Base-by-base conservation (phyloP, 1,140 invertebrate genomes). In the Saccostrea glomerata region DNA sequence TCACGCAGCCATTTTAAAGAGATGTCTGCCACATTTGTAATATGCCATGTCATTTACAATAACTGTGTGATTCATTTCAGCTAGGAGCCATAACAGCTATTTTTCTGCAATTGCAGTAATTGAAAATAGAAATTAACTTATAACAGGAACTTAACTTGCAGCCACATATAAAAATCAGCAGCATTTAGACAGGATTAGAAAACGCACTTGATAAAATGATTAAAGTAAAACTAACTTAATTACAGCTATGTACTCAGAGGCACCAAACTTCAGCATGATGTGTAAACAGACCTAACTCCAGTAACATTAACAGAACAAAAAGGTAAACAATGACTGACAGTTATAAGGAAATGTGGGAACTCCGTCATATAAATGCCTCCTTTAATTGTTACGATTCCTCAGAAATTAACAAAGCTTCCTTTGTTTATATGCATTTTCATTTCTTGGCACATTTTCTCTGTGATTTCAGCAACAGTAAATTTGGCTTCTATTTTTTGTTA, bases 101-200 rank as follows among this genome's bases (percentile, higher is more conserved):
- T 73, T 73, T 73, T 73, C 30, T 12, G 70, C 70, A 73, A 25
- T 73, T 73, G 25, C 13, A 15, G 70, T 73, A 73, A 73, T 73
- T 73, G 70, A 30, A 73, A 73, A 73, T 30, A 73, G 70, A 25
- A 73, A 73, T 73, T 30, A 73, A 73, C 70, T 73, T 73, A 25
- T 36, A 73, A 73, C 70, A 30, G 25, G 70, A 36, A 25, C 70
- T 25, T 15, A 73, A 73, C 70, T 73, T 73, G 30, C 23, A 73
- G 25, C 70, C 11, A 73, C 25, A 15, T 73, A 3, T 66, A 12
- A 73, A 73, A 73, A 30, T 73, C 25, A 3, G 25, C 25, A 36
- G 30, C 70, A 36, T 73, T 73, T 36, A 73, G 70, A 25, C 70
- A 11, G 70, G 70, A 73, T 73, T 73, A 13, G 66, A 73, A 73